Evolutionary conservation across 2,797 vertebrate species (phyloP).

Genomic region (Phataginus tetradactyla): DNA sequence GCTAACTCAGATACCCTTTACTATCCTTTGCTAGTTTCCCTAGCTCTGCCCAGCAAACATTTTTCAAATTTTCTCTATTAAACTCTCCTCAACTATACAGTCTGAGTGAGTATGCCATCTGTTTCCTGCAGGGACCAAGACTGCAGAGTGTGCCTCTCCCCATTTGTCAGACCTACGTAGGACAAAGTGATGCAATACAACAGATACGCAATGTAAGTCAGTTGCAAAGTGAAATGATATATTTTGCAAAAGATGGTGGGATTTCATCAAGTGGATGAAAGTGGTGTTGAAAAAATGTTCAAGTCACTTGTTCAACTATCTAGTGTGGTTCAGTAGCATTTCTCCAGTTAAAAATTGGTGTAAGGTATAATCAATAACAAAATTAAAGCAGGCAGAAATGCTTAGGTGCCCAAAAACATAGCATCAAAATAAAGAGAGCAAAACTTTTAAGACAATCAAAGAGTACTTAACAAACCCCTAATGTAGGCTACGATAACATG

Average conservation of each 20-base stretch:
- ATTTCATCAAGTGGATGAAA: background rate
- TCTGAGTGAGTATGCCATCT: background rate
- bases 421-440: conserved; percentile 1
- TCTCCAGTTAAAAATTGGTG: background rate
- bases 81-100: background rate
- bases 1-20: background rate
- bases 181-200: background rate
- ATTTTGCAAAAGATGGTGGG: background rate
- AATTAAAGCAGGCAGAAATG: background rate
- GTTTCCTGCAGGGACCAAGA: background rate
- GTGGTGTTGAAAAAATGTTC: background rate
- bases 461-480: background rate
- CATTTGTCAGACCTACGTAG: background rate
- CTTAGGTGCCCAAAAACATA: background rate
- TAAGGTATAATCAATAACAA: background rate
- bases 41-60: background rate
- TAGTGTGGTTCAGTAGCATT: background rate
- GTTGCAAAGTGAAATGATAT: background rate
- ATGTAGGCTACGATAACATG: background rate
- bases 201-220: background rate
- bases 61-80: background rate
- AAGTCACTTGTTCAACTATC: background rate
- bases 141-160: background rate
- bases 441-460: background rate
- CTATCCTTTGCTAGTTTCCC: conserved; percentile 24